A percentile compares a stretch with the other conserved stretches of the same genome.
Conservation (phyloP, 2,797 vertebrate genomes). For the Mionectes olivaceus region DNA sequence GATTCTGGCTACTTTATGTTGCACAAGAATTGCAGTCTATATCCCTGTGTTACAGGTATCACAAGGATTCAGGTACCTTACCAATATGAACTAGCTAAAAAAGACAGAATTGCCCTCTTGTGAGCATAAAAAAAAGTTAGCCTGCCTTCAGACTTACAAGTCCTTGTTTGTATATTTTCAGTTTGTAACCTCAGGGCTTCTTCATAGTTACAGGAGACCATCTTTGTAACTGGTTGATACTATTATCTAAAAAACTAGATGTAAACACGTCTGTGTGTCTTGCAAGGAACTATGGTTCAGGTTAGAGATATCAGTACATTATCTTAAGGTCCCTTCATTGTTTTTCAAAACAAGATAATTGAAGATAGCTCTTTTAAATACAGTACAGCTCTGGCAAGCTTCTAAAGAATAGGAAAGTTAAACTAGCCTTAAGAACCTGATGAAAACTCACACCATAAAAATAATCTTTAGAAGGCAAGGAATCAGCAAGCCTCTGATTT, state of each 20-base stretch:
- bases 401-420: background rate
- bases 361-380: background rate
- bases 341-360: background rate
- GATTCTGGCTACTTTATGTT: background rate
- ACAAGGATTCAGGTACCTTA: background rate
- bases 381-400: background rate
- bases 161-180: background rate
- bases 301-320: background rate
- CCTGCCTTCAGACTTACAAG: background rate
- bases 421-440: background rate
- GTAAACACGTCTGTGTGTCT: background rate
- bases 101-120: background rate
- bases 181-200: background rate
- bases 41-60: background rate
- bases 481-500: constrained; percentile 36
- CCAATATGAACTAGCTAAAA: background rate
- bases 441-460: constrained; percentile 11
- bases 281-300: background rate
- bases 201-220: background rate
- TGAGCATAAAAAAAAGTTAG: background rate
- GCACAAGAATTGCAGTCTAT: background rate
- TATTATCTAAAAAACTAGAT: background rate
- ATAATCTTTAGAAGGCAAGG: background rate
- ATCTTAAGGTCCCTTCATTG: background rate
- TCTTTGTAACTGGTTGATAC: background rate